Conservation (phyloP, 2,888 invertebrate genomes). For the Drosophila anceps region DNA sequence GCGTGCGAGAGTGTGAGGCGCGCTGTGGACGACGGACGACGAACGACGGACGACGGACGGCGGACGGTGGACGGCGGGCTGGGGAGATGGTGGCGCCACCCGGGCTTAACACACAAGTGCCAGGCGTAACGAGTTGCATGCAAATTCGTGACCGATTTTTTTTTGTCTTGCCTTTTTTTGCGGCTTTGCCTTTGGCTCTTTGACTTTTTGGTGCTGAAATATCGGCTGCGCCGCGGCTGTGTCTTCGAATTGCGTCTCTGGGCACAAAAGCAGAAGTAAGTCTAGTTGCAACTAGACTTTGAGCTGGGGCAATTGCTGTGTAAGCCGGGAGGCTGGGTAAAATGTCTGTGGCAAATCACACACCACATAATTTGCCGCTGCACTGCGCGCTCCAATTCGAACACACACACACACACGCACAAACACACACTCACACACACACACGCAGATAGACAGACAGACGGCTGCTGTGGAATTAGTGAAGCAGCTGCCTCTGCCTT, state of each 20-base stretch:
- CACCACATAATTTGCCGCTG: constrained; percentile 83
- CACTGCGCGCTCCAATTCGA: constrained; percentile 59
- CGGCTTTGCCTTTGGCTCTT: constrained; percentile 34
- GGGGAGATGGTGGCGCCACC: constrained; percentile 35
- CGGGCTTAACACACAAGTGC: constrained; percentile 78
- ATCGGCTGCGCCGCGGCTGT: constrained; percentile 50
- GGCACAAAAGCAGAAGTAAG: constrained; percentile 38
- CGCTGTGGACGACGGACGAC: background rate
- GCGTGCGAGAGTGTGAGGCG: constrained; percentile 24
- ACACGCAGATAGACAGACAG: constrained; percentile 11
- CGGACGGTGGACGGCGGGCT: background rate
- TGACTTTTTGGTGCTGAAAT: constrained; percentile 66
- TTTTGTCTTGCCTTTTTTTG: constrained; percentile 24
- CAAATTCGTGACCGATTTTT: constrained; percentile 61
- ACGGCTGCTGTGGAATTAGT: constrained; percentile 69
- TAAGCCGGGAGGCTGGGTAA: constrained; percentile 37
- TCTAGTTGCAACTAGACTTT: constrained; percentile 41
- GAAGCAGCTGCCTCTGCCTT: constrained; percentile 54
- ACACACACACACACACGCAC: constrained; percentile 11
- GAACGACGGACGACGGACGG: background rate
- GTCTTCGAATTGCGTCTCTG: constrained; percentile 47
- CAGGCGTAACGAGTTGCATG: constrained; percentile 80
- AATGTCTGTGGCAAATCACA: constrained; percentile 75
- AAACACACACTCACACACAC: constrained; percentile 15
- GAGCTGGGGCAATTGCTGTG: constrained; percentile 9